Evolutionary conservation across 2,113 vertebrate genomes (phyloP).

Genomic region (Podocnemis expansa): DNA sequence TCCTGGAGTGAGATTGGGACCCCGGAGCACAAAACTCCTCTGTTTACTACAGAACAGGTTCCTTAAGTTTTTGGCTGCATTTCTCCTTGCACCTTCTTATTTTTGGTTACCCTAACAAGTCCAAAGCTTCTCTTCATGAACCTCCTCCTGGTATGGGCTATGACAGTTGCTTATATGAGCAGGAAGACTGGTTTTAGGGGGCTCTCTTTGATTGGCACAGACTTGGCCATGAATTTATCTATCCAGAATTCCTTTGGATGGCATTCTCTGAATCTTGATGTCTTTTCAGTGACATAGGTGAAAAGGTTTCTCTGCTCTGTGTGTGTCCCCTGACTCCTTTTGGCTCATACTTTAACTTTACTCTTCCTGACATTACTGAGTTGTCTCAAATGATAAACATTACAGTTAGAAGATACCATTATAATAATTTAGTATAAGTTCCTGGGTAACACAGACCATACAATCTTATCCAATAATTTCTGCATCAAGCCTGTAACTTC

Average conservation of each 20-base stretch:
- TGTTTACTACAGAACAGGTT: neutral
- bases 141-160: neutral
- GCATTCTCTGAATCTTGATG: neutral
- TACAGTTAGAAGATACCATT: neutral
- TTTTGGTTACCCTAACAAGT: neutral
- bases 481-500: too few relatives aligned
- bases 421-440: neutral
- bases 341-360: neutral
- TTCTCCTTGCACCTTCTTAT: neutral
- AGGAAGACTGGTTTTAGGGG: neutral
- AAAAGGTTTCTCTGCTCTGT: neutral
- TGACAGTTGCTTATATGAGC: neutral
- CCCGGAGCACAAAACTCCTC: neutral
- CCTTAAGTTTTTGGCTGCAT: neutral
- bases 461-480: too few relatives aligned
- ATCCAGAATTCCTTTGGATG: neutral
- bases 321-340: neutral
- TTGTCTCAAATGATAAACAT: neutral
- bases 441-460: neutral
- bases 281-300: neutral
- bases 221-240: neutral
- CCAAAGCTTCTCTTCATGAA: neutral
- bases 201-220: neutral
- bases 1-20: neutral
- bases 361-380: neutral